Conservation (phyloP, 2,113 vertebrate genomes). For the Lipotes vexillifer region DNA sequence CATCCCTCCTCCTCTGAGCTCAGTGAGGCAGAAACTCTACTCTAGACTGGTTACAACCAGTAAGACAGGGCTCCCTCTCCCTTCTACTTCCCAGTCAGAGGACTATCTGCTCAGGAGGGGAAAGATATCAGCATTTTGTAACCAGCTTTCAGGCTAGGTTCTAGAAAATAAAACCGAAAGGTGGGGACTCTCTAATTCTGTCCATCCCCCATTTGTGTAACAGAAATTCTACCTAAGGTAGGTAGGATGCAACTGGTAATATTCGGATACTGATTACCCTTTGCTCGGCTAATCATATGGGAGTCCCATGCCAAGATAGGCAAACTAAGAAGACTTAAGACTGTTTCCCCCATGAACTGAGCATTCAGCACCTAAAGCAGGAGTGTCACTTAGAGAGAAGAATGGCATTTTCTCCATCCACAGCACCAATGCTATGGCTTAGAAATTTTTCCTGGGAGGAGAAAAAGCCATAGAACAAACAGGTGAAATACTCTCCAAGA, state of each 20-base stretch:
- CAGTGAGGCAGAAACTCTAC: not conserved
- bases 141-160: not conserved
- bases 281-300: accelerated
- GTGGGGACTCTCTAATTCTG: not conserved
- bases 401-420: not conserved
- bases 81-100: not conserved
- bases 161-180: not conserved
- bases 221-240: not conserved
- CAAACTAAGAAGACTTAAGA: not conserved
- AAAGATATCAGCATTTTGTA: not conserved
- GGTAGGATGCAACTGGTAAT: not conserved
- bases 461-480: not conserved
- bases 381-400: not conserved
- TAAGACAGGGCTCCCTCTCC: not conserved
- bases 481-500: not conserved
- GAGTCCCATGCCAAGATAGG: not conserved
- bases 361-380: accelerated
- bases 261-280: not conserved
- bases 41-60: not conserved
- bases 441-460: not conserved
- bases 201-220: not conserved
- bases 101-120: not conserved
- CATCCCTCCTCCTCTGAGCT: not conserved
- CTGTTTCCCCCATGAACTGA: accelerated
- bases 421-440: not conserved